A percentile compares a stretch with the other conserved stretches of the same genome.
Conservation (phyloP, 2,888 invertebrate species). For the Microctonus hyperodae region DNA sequence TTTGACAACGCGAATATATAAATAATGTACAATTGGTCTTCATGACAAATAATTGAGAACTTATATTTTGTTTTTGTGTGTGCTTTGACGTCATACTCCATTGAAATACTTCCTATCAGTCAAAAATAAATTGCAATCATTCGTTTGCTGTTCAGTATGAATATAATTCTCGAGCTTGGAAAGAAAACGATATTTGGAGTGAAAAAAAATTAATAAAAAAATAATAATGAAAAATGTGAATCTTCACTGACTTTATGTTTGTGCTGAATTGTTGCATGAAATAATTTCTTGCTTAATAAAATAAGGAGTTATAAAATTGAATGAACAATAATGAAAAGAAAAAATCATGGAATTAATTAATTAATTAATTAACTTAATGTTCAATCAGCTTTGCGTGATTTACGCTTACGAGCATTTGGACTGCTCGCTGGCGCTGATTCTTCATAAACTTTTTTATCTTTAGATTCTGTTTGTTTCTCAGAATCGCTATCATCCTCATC, state of each 20-base stretch:
- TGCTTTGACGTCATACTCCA: not conserved
- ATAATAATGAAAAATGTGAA: not conserved
- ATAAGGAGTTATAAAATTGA: not conserved
- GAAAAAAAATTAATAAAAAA: not conserved
- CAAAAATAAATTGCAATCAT: not conserved
- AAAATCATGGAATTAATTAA: not conserved
- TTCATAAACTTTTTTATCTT: conserved; percentile 59
- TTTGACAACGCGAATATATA: not conserved
- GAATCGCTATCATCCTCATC: conserved; percentile 66
- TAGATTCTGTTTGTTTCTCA: conserved; percentile 62
- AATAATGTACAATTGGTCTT: conserved; percentile 6
- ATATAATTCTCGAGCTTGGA: not conserved
- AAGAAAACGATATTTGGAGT: too few relatives aligned
- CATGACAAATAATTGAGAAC: not conserved
- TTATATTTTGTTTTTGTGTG: not conserved
- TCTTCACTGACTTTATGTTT: not conserved
- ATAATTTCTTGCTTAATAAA: not conserved
- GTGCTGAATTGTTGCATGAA: not conserved
- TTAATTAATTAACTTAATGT: conserved; percentile 33
- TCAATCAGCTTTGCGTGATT: conserved; percentile 77
- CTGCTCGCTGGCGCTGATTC: conserved; percentile 62
- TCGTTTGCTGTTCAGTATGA: not conserved
- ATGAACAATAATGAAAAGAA: not conserved
- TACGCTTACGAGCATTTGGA: conserved; percentile 74
- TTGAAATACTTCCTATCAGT: not conserved